Percentiles rank a stretch among this genome's conserved stretches.
These are phyloP conservation scores for Temnothorax curvispinosus DNA, from an alignment of 1,140 invertebrate species.

Conservation along the genomic window DNA sequence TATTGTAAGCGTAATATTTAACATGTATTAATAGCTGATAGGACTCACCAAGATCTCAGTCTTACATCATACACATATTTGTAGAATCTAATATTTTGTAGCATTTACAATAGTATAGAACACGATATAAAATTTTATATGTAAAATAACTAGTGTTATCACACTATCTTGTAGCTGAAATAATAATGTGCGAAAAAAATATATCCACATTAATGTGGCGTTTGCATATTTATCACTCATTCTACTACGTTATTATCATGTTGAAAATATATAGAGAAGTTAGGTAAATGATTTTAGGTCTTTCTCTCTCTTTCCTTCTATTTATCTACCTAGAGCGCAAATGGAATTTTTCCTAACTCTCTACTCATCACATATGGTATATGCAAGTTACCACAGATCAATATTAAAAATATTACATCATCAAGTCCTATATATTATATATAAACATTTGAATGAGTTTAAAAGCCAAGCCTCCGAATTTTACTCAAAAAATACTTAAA, in stretches of 20 bases:
- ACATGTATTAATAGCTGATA: slow-evolving; percentile 70
- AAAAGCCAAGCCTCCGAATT: slow-evolving; percentile 74
- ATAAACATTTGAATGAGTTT: slow-evolving; percentile 69
- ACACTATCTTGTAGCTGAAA: slow-evolving; percentile 64
- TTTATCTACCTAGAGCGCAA: slow-evolving; percentile 71
- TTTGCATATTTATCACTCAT: slow-evolving; percentile 70
- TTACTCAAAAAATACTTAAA: slow-evolving; percentile 67
- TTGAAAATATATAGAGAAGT: slow-evolving; percentile 76
- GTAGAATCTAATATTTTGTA: slow-evolving; percentile 73
- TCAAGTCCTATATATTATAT: slow-evolving; percentile 34
- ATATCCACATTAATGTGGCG: slow-evolving; percentile 63
- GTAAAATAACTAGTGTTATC: slow-evolving; percentile 68
- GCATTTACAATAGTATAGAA: slow-evolving; percentile 75
- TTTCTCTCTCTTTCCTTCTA: not conserved
- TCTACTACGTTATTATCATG: slow-evolving; percentile 61
- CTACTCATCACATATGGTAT: slow-evolving; percentile 79
- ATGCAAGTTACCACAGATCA: slow-evolving; percentile 71
- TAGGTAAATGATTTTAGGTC: slow-evolving; percentile 72
- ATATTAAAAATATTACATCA: slow-evolving; percentile 70
- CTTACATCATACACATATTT: slow-evolving; percentile 77
- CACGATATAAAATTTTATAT: slow-evolving; percentile 70
- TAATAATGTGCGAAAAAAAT: slow-evolving; percentile 75
- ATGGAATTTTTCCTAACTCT: slow-evolving; percentile 79
- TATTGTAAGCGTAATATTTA: not conserved
- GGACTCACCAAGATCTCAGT: slow-evolving; percentile 77